Conservation (phyloP, 1,140 invertebrate species). For the Cotesia vestalis region DNA sequence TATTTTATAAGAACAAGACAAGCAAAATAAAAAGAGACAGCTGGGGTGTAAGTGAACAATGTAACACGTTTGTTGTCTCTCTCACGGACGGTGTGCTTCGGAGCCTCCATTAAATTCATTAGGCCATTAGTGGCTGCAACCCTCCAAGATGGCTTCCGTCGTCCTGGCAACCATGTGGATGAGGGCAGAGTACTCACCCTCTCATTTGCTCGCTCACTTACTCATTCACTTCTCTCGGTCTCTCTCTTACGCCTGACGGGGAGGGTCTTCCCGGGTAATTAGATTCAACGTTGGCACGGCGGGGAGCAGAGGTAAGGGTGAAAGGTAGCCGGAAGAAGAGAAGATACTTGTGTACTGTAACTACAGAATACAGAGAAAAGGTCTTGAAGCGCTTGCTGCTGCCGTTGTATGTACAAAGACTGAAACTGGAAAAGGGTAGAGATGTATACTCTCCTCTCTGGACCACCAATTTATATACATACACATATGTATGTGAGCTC, state of each 20-base stretch:
- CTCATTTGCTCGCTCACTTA: too few species aligned
- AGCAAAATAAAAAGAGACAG: slow-evolving; percentile 15
- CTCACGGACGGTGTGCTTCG: slow-evolving; percentile 38
- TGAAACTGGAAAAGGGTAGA: not conserved
- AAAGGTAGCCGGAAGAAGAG: slow-evolving; percentile 38
- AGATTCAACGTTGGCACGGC: slow-evolving; percentile 52
- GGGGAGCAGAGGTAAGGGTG: slow-evolving; percentile 38
- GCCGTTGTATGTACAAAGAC: not conserved
- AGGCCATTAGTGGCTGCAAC: slow-evolving; percentile 67
- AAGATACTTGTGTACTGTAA: not conserved
- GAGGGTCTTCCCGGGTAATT: slow-evolving; percentile 55
- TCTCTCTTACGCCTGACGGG: slow-evolving; percentile 37
- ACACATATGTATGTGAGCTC: not conserved
- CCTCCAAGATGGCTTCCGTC: slow-evolving; percentile 67
- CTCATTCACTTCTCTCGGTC: too few species aligned
- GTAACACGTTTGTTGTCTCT: slow-evolving; percentile 4
- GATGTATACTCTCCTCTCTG: not conserved
- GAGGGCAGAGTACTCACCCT: slow-evolving; percentile 27
- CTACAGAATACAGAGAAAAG: not conserved
- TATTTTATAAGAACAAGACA: not conserved
- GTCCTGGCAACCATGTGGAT: slow-evolving; percentile 59
- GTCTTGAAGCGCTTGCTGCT: not conserved
- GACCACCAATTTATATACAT: too few species aligned
- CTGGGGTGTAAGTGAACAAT: not conserved
- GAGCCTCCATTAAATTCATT: slow-evolving; percentile 68